Evolutionary conservation across 2,113 vertebrate species (phyloP).

Genomic region (Microtus pennsylvanicus): DNA sequence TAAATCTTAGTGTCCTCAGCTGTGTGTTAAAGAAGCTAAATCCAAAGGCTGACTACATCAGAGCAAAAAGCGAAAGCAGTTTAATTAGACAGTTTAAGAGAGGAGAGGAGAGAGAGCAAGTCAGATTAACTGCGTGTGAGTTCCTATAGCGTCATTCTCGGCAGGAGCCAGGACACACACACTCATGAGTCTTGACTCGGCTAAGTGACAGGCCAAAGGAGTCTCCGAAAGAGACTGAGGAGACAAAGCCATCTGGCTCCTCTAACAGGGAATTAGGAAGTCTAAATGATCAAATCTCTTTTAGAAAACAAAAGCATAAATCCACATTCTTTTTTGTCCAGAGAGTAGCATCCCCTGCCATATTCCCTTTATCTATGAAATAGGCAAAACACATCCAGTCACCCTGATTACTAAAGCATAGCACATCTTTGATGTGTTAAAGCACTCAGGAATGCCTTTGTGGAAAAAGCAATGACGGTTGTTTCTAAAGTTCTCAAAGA

Average conservation of each 20-base stretch:
- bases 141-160: not conserved
- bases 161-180: not conserved
- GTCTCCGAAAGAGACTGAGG: conserved; percentile 7
- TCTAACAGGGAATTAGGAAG: not conserved
- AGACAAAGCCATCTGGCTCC: not conserved
- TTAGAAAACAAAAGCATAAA: conserved; percentile 46
- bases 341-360: conserved; percentile 18
- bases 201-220: not conserved
- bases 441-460: conserved; percentile 23
- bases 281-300: not conserved
- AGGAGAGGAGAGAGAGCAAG: not conserved
- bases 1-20: conserved; percentile 1
- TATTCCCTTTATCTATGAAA: conserved; percentile 3
- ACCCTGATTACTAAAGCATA: not conserved
- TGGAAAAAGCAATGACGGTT: conserved; percentile 24
- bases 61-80: not conserved
- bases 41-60: not conserved
- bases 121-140: conserved; percentile 13
- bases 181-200: not conserved
- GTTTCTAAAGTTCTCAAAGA: conserved; percentile 36
- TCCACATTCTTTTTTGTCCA: not conserved
- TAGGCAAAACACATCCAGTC: not conserved
- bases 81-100: conserved; percentile 33
- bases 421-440: not conserved
- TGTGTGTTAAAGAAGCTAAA: conserved; percentile 20